A percentile compares a stretch with the other conserved stretches of the same genome.
Conservation (phyloP, 2,797 vertebrate species). For the Melopsittacus undulatus region DNA sequence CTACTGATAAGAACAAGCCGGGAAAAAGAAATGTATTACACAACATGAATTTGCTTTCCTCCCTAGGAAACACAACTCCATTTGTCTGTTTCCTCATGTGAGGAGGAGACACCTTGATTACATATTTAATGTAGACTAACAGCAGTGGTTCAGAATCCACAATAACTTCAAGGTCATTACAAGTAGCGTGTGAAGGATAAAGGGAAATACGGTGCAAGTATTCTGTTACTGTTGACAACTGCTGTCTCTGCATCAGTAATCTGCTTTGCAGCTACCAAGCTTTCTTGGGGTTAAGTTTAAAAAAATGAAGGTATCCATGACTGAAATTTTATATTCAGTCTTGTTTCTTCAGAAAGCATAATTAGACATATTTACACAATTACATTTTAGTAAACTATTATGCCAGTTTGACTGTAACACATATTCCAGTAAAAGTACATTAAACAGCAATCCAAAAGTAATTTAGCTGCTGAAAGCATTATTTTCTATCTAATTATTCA, state of each 20-base stretch:
- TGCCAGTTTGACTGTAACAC: constrained; percentile 58
- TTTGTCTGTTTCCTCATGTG: constrained; percentile 59
- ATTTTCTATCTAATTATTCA: constrained; percentile 79
- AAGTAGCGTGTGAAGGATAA: constrained; percentile 61
- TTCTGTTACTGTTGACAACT: constrained; percentile 47
- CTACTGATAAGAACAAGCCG: constrained; percentile 37
- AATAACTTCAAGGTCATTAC: constrained; percentile 74
- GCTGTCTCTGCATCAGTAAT: constrained; percentile 47
- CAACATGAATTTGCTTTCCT: constrained; percentile 53
- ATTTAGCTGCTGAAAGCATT: constrained; percentile 71
- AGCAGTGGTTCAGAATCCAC: constrained; percentile 67
- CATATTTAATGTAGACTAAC: constrained; percentile 71
- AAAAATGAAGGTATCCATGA: constrained; percentile 27
- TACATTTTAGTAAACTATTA: constrained; percentile 75
- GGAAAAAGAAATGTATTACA: constrained; percentile 53
- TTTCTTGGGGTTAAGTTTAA: constrained; percentile 34
- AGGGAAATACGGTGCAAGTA: constrained; percentile 39
- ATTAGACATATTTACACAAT: constrained; percentile 77
- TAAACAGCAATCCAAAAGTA: constrained; percentile 72
- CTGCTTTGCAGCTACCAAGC: constrained; percentile 17
- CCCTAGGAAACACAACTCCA: constrained; percentile 49
- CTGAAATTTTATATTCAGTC: constrained; percentile 44
- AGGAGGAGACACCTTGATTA: constrained; percentile 69
- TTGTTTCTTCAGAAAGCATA: constrained; percentile 67
- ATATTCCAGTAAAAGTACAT: constrained; percentile 69